Base-by-base conservation (phyloP, 2,888 invertebrate species). In the Palloptera scutellata region DNA sequence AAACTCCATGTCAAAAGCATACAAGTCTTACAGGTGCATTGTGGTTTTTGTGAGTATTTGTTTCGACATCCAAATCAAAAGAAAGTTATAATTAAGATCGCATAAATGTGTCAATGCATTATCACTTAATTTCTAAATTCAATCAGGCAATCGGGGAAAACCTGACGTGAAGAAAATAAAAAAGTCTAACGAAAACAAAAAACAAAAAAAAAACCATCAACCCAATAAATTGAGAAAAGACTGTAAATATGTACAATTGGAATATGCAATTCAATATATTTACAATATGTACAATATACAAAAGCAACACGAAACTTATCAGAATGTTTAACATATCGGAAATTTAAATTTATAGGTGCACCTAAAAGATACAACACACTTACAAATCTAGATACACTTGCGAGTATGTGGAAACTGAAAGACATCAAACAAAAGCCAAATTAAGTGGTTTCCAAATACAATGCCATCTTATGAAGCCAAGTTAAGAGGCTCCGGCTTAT, bases 301-400 rank as follows among this genome's bases (percentile, higher is more conserved):
- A 48, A 48, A 48, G 48, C 48, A 13, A 30, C 30, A 30, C 6
- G 6, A 15, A 48, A 48, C 48, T 60, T 60, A 60, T 60, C 60
- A 60, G 48, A 45, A 60, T 48, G 30, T 19, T 45, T 12, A 12
- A 59, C 43, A 13, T 13, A 45, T 60, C 48, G 17, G 2, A 48
- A 60, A 60, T 60, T 60, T 45, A 48, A 60, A 60, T 60, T 60
- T 60, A 60, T 60, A 60, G 60, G 60, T 60, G 60, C 60, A 60
- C 45, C 48, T 45, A 9, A 59, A 17, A 58, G 58, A 58, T 58
- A 58, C 2, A 15, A 15, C 13, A n/a, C 6, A 30, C 30, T 30
- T 30, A 30, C 30, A 30, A 2, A 30, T 30, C 30, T 30, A 30
- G 3, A 30, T 30, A 30, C 30, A 30, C 30, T 4, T 6, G 6